Evolutionary conservation across 1,140 invertebrate genomes (phyloP), one percentile per base, ranked within the genome.

Genomic region (Mizuhopecten yessoensis): DNA sequence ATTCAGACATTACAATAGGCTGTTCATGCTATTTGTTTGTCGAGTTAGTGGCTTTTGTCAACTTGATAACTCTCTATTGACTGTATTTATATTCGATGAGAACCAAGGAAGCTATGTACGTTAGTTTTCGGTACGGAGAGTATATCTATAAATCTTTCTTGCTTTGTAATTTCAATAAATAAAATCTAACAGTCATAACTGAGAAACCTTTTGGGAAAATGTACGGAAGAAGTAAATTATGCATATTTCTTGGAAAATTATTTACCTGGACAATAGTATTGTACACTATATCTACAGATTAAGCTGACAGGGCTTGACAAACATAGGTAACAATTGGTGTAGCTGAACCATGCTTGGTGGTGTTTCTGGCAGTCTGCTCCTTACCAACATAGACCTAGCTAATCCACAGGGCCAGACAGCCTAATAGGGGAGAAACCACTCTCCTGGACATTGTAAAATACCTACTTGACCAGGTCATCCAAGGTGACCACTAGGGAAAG

Each of bases 401-500:
- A 29, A 75, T 75, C n/a, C 57, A 75, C 57, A 17, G 57, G 29
- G 57, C 57, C 57, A 75, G 57, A 75, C 57, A 75, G 23, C 1
- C 57, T 29, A 75, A 75, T 75, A 11, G n/a, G 10, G n/a, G 23
- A 75, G 36, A 39, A 13, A 39, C 36, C 13, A 7, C 36, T 39
- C 36, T n/a, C 57, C n/a, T 75, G 29, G 23, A 75, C 23, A 75
- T 75, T 29, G n/a, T 75, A 75, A 75, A 75, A 75, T 5, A 75
- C 57, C n/a, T 17, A 75, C 57, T 75, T 75, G n/a, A 75, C 57
- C 57, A 75, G 57, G n/a, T 75, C 57, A n/a, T 9, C n/a, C 20
- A 13, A 75, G 57, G 57, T 75, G 57, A 75, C 57, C 57, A 75
- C 57, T 75, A 17, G 57, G 57, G 57, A 75, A n/a, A 75, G 57